Evolutionary conservation across 2,888 invertebrate species (phyloP), one percentile per base, ranked within the genome.

Genomic region (Beris chalybata): DNA sequence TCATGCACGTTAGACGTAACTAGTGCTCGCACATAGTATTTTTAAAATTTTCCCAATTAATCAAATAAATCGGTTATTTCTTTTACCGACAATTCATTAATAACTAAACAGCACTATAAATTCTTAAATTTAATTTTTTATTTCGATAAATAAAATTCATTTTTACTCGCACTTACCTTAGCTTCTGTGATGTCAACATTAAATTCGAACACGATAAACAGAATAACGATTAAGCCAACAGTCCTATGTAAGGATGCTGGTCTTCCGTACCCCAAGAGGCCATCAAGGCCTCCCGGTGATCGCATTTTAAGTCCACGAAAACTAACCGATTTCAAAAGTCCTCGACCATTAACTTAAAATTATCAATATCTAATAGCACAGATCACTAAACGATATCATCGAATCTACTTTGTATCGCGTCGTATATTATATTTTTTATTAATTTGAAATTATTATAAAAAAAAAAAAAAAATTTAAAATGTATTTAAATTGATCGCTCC

Each of bases 251-350:
- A 43, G 64, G 67, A 67, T 56, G 59, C 55, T 7, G 67, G 15
- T 47, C 55, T 30, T 55, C 45, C 57, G 52, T 44, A 56, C 43
- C 64, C 78, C 79, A 74, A 76, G 78, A 80, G 79, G 77, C 77
- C 75, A 68, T 69, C 67, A 69, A 72, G 76, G 76, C 70, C 79
- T 76, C 80, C 78, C 79, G 79, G 79, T 74, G 73, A 73, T 74
- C 73, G 73, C 79, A 68, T 65, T 54, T 64, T 64, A 15, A 48
- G 13, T 64, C 44, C 22, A 54, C 54, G 47, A 12, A 44, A 64
- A 58, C 29, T 52, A 50, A 68, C 59, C 56, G 65, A 59, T 61
- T 67, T 65, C 63, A 56, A 69, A 77, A 77, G 77, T 69, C 70
- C 72, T 69, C 61, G 47, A 11, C n/a, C 61, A 61, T 52, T 22